phyloP scores from a whole-genome alignment of 2,797 vertebrate species.

The Huso huso region DNA sequence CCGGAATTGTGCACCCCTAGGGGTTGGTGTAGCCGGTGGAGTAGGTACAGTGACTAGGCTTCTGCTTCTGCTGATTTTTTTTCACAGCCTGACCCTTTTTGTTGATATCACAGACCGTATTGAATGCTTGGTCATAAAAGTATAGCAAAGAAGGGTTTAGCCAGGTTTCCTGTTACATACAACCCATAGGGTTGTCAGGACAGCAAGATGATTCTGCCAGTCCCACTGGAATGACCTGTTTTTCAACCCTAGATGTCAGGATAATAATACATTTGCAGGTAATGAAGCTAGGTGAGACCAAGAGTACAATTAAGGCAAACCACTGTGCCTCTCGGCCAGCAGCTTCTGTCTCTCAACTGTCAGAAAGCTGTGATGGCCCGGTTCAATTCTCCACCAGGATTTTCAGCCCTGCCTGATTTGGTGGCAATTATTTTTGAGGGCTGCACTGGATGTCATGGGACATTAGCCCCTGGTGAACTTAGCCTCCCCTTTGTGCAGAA shows the following conservation, averaged over 20 bases:
- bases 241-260: not conserved
- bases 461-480: not conserved
- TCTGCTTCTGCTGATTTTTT: too few species aligned
- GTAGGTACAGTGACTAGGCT: too few species aligned
- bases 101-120: too few species aligned
- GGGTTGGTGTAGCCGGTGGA: too few species aligned
- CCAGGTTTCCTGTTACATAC: too few species aligned
- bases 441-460: not conserved
- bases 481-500: not conserved
- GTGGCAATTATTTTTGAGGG: not conserved
- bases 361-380: not conserved
- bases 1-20: too few species aligned
- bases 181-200: not conserved
- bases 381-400: not conserved
- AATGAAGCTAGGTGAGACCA: conserved; percentile 5
- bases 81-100: too few species aligned
- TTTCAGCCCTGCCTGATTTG: not conserved
- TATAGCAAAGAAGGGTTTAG: too few species aligned
- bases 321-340: not conserved
- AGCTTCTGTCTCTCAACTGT: not conserved
- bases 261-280: conserved; percentile 1
- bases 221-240: not conserved
- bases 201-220: not conserved
- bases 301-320: not conserved
- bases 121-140: too few species aligned